Percentiles rank a stretch among this genome's conserved stretches.
phyloP scores from a whole-genome alignment of 92 coral and sea anemone species.

The Paragorgia papillata region DNA sequence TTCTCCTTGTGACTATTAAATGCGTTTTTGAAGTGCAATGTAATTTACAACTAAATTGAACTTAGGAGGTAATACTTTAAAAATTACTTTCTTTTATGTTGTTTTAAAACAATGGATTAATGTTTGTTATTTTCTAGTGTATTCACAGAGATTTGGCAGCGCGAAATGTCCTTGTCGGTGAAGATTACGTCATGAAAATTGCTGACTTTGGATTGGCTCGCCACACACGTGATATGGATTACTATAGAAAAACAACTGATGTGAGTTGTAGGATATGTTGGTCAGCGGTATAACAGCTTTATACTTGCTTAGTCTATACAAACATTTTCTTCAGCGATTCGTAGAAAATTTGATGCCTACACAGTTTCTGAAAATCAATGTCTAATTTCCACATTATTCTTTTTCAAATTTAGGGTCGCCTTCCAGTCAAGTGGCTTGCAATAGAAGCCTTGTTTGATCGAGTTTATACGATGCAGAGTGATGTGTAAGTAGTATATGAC shows the following conservation, averaged over 20 bases:
- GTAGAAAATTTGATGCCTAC: too few relatives aligned
- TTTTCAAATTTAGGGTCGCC: constrained; percentile 70
- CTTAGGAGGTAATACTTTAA: too few relatives aligned
- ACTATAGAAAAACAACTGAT: constrained; percentile 94
- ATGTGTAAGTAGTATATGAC: constrained; percentile 56
- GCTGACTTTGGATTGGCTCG: constrained; percentile 99
- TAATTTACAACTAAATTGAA: too few relatives aligned
- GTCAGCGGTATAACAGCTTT: too few relatives aligned
- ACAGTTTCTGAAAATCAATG: too few relatives aligned
- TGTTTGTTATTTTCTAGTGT: constrained; percentile 58
- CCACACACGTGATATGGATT: constrained; percentile 88
- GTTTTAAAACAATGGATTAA: too few relatives aligned
- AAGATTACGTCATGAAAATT: constrained; percentile 94
- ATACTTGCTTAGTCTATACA: too few relatives aligned
- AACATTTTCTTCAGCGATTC: too few relatives aligned
- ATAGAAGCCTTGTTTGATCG: constrained; percentile 96
- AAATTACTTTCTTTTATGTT: too few relatives aligned
- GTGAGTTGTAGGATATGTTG: constrained; percentile 39
- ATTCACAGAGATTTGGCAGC: constrained; percentile 97
- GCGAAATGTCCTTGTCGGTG: constrained; percentile 91
- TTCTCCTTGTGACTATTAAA: too few relatives aligned
- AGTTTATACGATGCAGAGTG: constrained; percentile 98
- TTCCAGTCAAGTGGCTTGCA: constrained; percentile 98
- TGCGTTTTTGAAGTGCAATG: too few relatives aligned
- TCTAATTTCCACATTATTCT: too few relatives aligned